Conservation (phyloP, 2,888 invertebrate genomes). For the Leptinotarsa tumamoca region DNA sequence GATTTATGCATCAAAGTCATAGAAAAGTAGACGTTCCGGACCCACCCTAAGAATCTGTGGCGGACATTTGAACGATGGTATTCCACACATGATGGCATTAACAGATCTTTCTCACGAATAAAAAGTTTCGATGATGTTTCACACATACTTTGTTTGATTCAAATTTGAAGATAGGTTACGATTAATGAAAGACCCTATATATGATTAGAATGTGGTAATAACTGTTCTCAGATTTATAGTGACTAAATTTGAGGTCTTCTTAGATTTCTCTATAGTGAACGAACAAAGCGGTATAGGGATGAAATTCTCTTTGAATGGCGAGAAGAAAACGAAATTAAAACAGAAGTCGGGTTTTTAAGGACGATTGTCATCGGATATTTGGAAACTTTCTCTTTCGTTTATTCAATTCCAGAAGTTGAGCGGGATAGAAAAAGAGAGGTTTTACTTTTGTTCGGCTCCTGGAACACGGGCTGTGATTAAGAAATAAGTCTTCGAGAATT, state of each 20-base stretch:
- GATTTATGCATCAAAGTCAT: too few species aligned
- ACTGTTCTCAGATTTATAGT: neutral
- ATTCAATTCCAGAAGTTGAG: constrained; percentile 22
- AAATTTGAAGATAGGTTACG: too few species aligned
- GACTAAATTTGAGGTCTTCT: neutral
- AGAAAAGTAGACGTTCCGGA: too few species aligned
- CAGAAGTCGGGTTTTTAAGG: constrained; percentile 25
- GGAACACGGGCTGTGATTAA: constrained; percentile 26
- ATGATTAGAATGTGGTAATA: too few species aligned
- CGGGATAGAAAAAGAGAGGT: neutral
- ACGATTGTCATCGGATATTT: constrained; percentile 23
- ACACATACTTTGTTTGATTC: too few species aligned
- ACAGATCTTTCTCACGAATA: too few species aligned
- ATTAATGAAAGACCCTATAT: too few species aligned
- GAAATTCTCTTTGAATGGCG: constrained; percentile 23
- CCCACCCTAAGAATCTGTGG: too few species aligned
- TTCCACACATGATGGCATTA: too few species aligned
- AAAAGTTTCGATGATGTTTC: too few species aligned
- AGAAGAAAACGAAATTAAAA: constrained; percentile 27
- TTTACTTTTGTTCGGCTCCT: constrained; percentile 9
- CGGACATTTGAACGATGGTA: too few species aligned
- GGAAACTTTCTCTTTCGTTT: constrained; percentile 20
- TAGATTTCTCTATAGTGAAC: neutral
- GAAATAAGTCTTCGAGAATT: constrained; percentile 27
- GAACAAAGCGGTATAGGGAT: constrained; percentile 23